Evolutionary conservation across 2,113 vertebrate species (phyloP).

Genomic region (Poeciliopsis prolifica): DNA sequence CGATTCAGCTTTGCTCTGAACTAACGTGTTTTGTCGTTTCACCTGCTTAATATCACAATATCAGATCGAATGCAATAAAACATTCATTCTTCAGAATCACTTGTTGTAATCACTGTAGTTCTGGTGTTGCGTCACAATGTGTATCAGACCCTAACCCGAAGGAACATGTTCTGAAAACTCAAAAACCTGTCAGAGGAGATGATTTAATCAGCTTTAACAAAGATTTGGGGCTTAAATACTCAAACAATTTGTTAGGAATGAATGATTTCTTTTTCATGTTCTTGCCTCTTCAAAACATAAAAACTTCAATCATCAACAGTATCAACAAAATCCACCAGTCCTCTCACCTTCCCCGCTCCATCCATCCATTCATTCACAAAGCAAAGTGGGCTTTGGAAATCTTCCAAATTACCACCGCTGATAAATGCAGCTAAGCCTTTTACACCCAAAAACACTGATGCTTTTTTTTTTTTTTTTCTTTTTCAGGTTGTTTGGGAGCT

Average conservation of each 20-base stretch:
- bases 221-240: no score
- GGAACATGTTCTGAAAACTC: no score
- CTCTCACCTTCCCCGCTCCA: not conserved
- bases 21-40: no score
- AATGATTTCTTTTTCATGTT: not conserved
- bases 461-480: not conserved
- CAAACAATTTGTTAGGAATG: no score
- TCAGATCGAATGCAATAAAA: not conserved
- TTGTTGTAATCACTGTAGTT: not conserved
- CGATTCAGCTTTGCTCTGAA: not conserved
- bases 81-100: not conserved
- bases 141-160: not conserved
- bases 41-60: not conserved
- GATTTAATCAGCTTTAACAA: no score
- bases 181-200: no score
- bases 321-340: not conserved
- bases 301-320: not conserved
- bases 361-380: not conserved
- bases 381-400: not conserved
- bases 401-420: slow-evolving; percentile 29
- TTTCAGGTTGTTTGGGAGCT: slow-evolving; percentile 27
- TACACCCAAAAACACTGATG: slow-evolving; percentile 1
- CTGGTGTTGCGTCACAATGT: not conserved
- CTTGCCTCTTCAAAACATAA: not conserved
- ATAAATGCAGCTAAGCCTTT: slow-evolving; percentile 17